Conservation (phyloP, 2,888 invertebrate genomes). For the Leucania comma region DNA sequence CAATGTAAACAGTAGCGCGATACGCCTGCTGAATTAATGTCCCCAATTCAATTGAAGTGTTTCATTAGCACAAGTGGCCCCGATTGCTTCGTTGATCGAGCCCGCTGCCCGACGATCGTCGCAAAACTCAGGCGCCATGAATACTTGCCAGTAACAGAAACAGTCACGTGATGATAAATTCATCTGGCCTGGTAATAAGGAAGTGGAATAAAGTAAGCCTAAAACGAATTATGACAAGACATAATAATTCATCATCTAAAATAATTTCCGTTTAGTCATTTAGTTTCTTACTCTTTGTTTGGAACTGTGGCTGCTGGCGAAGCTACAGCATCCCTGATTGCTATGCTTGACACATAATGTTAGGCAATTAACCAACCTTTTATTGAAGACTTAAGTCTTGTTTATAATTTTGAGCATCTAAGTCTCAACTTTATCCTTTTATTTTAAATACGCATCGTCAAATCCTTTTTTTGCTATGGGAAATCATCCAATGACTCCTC, state of each 20-base stretch:
- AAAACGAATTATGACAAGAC: constrained; percentile 27
- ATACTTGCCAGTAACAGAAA: constrained; percentile 46
- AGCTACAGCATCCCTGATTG: background rate
- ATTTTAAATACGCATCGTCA: constrained; percentile 7
- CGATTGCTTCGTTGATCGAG: constrained; percentile 89
- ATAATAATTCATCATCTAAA: constrained; percentile 17
- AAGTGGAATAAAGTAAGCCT: constrained; percentile 47
- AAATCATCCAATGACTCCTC: no score
- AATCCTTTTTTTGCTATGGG: background rate
- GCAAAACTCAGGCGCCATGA: constrained; percentile 78
- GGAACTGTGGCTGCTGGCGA: background rate
- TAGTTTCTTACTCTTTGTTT: background rate
- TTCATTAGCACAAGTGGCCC: constrained; percentile 91
- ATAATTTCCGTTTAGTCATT: background rate
- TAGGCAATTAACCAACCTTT: background rate
- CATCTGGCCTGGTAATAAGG: constrained; percentile 62
- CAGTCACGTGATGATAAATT: constrained; percentile 66
- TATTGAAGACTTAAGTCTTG: background rate
- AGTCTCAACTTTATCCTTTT: background rate
- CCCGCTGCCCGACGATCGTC: constrained; percentile 76
- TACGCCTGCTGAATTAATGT: constrained; percentile 87
- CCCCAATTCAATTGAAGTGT: constrained; percentile 90
- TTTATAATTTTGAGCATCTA: constrained; percentile 6
- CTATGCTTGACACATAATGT: background rate
- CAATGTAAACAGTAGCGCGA: constrained; percentile 82